phyloP scores from a whole-genome alignment of 1,140 invertebrate genomes.

The Oscheius sp. region DNA sequence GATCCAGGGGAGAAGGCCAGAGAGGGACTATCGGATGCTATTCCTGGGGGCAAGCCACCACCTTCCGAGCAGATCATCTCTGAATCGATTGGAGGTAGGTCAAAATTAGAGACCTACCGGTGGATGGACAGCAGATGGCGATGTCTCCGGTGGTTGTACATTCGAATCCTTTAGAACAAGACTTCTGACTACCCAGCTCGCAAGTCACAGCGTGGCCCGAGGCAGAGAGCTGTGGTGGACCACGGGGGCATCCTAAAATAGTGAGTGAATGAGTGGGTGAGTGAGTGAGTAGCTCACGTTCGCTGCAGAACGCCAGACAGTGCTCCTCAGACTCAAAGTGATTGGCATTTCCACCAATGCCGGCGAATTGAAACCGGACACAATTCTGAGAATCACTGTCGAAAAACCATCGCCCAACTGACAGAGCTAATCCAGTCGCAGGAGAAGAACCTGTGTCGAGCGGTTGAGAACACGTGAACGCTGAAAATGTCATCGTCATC shows the following conservation, averaged over 20 bases:
- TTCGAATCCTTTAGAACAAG: neutral
- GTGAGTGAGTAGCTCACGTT: conserved; percentile 34
- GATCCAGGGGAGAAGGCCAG: conserved; percentile 28
- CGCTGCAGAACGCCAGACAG: conserved; percentile 44
- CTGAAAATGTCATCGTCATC: conserved; percentile 21
- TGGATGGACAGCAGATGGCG: neutral
- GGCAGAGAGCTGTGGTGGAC: conserved; percentile 40
- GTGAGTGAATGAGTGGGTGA: too few species aligned
- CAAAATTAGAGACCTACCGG: neutral
- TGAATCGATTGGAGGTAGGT: conserved; percentile 5
- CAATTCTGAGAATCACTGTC: conserved; percentile 39
- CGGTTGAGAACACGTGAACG: conserved; percentile 48
- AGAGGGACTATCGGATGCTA: neutral
- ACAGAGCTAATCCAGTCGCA: neutral
- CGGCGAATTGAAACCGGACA: conserved; percentile 41
- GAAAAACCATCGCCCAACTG: conserved; percentile 41
- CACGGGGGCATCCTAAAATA: conserved; percentile 45
- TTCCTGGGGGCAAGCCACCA: neutral
- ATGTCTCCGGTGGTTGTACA: neutral
- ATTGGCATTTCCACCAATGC: conserved; percentile 45
- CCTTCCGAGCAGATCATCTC: neutral
- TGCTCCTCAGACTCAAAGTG: conserved; percentile 45
- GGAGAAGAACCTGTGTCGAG: conserved; percentile 40
- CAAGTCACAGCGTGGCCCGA: neutral
- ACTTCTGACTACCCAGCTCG: neutral